Percentiles rank a stretch among this genome's conserved stretches.
Evolutionary conservation across 2,888 invertebrate species (phyloP).

Genomic region (Drosophila engyochracea): DNA sequence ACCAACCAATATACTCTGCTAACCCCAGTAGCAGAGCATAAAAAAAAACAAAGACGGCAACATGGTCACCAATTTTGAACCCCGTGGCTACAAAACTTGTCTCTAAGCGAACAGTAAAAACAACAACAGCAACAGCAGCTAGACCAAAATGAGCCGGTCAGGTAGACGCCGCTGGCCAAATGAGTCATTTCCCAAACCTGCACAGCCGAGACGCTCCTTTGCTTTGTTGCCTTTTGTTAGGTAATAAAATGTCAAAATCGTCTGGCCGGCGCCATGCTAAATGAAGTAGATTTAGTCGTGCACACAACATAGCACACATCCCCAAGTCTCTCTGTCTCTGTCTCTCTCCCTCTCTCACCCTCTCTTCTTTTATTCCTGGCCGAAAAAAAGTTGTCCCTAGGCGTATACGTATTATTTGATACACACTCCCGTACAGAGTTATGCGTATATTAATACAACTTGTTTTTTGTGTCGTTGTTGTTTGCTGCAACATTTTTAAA

Average conservation of each 20-base stretch:
- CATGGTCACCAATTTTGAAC: slow-evolving; percentile 29
- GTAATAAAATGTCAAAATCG: slow-evolving; percentile 80
- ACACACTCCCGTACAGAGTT: slow-evolving; percentile 7
- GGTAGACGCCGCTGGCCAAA: slow-evolving; percentile 55
- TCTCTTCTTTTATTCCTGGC: background rate
- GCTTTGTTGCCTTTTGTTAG: slow-evolving; percentile 57
- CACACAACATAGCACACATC: background rate
- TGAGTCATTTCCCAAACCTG: slow-evolving; percentile 55
- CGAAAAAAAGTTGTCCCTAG: slow-evolving; percentile 15
- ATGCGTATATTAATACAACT: slow-evolving; percentile 48
- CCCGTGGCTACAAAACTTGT: slow-evolving; percentile 25
- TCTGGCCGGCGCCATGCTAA: slow-evolving; percentile 79
- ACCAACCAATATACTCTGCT: background rate
- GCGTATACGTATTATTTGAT: slow-evolving; percentile 49
- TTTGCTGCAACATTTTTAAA: slow-evolving; percentile 61
- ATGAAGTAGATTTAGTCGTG: slow-evolving; percentile 63
- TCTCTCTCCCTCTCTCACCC: background rate
- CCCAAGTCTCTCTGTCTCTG: background rate
- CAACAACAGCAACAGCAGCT: slow-evolving; percentile 24
- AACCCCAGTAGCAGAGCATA: background rate
- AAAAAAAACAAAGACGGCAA: slow-evolving; percentile 28
- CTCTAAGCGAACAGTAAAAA: slow-evolving; percentile 34
- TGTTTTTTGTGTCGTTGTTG: slow-evolving; percentile 39
- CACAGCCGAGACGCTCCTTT: background rate
- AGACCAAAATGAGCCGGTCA: slow-evolving; percentile 49